Base-by-base conservation (phyloP, 2,888 invertebrate species). In the Eilema caniola region DNA sequence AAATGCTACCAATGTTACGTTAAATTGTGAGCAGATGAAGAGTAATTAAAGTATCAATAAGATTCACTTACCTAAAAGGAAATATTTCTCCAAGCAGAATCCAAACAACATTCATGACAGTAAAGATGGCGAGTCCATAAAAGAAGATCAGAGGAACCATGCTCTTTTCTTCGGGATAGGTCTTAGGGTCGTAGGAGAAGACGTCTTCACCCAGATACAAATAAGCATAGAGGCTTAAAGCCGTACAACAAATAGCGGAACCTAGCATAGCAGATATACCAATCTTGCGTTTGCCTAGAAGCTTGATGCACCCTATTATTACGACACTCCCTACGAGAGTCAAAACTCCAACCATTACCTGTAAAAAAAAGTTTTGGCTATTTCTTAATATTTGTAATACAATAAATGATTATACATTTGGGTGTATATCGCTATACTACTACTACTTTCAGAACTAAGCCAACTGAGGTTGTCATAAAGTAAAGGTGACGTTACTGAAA, bases 11-110 rank as follows among this genome's bases (percentile, higher is more conserved):
- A 47, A 16, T 20, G 47, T 5, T 16, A 47, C 14, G 5, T 28
- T 4, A 28, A 4, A 4, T 28, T 16, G 47, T 20, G 16, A 4
- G 1, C 20, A 2, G 5, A 47, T 47, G 47, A 47, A 20, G 16
- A 20, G 20, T 20, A 20, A 0, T 7, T 47, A 7, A 16, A 20
- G 7, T 47, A 20, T 47, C 10, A 53, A 63, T 25, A 8, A 37
- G 23, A 62, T 5, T 8, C 0, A 60, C 67, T 71, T 14, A 96
- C 96, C 95, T 95, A 76, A 96, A 95, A 0, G 96, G 96, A 76
- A 96, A 96, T 12, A 96, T 93, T 86, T 96, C 96, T 71, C 96
- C 95, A 14, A 96, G 88, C 61, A 96, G 80, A 70, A 96, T 93
- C 96, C 96, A 96, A 3, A 96, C 96, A 20, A 96, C 88, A n/a